Evolutionary conservation across 2,888 invertebrate species (phyloP).

Genomic region (Cheilosia variabilis): DNA sequence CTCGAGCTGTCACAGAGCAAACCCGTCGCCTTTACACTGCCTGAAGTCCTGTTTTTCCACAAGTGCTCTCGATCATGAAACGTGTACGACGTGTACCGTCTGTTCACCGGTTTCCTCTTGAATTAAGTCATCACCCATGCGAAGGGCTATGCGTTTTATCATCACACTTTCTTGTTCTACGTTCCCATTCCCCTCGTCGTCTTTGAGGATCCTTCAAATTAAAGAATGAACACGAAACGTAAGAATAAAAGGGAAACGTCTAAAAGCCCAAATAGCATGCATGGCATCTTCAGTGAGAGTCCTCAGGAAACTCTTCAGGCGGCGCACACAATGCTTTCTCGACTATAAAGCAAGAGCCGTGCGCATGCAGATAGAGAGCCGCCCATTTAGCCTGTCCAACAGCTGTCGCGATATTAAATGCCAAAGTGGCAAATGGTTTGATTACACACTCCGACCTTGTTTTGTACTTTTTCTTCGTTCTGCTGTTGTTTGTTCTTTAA

Average conservation of each 20-base stretch:
- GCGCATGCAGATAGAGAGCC: conserved; percentile 62
- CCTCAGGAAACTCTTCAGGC: conserved; percentile 48
- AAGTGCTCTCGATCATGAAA: conserved; percentile 50
- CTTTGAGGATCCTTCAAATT: conserved; percentile 43
- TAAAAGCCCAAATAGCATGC: conserved; percentile 54
- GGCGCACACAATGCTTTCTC: conserved; percentile 28
- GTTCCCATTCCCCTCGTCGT: not conserved
- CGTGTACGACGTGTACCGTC: conserved; percentile 14
- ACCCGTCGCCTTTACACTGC: not conserved
- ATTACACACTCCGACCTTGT: conserved; percentile 60
- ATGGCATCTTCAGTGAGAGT: conserved; percentile 42
- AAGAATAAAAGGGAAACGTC: conserved; percentile 10
- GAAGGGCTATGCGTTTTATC: conserved; percentile 36
- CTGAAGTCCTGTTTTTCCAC: conserved; percentile 27
- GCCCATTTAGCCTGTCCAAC: conserved; percentile 74
- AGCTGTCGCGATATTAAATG: conserved; percentile 74
- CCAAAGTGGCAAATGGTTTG: conserved; percentile 75
- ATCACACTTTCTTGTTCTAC: conserved; percentile 4
- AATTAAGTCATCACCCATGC: conserved; percentile 64
- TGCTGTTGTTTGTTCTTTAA: conserved; percentile 28
- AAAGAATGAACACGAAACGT: conserved; percentile 43
- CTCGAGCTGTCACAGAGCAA: conserved; percentile 40
- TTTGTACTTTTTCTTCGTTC: not conserved
- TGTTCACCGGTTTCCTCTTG: conserved; percentile 34
- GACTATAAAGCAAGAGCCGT: conserved; percentile 37